Evolutionary conservation across 2,888 invertebrate species (phyloP).

Genomic region (Dryobotodes eremita): DNA sequence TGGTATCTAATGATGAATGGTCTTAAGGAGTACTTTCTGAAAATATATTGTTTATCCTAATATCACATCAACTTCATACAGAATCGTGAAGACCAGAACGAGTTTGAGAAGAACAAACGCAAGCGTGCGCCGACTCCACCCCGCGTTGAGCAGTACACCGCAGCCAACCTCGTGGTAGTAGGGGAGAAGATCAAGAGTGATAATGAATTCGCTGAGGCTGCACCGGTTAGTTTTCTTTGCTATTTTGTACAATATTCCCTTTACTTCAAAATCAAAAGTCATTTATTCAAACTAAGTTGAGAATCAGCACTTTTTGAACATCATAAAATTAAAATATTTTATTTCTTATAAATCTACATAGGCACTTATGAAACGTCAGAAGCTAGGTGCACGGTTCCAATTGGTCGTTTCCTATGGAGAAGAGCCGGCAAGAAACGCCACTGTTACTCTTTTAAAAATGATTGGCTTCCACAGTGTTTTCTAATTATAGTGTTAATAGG

Average conservation of each 20-base stretch:
- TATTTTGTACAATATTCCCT: not conserved
- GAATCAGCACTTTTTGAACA: not conserved
- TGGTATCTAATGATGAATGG: too few species aligned
- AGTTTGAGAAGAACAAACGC: slow-evolving; percentile 95
- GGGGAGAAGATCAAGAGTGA: slow-evolving; percentile 96
- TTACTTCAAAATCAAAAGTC: not conserved
- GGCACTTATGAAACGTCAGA: too few species aligned
- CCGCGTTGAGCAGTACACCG: slow-evolving; percentile 95
- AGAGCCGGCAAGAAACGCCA: too few species aligned
- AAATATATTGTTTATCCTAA: not conserved
- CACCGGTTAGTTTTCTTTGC: slow-evolving; percentile 90
- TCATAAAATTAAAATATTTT: not conserved
- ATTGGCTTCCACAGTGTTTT: too few species aligned
- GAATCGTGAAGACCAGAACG: slow-evolving; percentile 97
- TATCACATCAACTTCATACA: slow-evolving; percentile 69
- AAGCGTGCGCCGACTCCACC: slow-evolving; percentile 96
- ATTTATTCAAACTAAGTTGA: not conserved
- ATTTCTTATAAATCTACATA: too few species aligned
- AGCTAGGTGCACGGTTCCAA: too few species aligned
- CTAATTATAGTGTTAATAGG: too few species aligned
- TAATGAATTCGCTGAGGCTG: slow-evolving; percentile 95
- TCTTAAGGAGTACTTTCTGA: too few species aligned
- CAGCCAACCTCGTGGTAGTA: slow-evolving; percentile 92
- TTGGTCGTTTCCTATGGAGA: too few species aligned
- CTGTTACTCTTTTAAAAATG: too few species aligned